Percentiles rank a stretch among this genome's conserved stretches.
Evolutionary conservation across 2,113 vertebrate genomes (phyloP).

Genomic region (Semnopithecus entellus): DNA sequence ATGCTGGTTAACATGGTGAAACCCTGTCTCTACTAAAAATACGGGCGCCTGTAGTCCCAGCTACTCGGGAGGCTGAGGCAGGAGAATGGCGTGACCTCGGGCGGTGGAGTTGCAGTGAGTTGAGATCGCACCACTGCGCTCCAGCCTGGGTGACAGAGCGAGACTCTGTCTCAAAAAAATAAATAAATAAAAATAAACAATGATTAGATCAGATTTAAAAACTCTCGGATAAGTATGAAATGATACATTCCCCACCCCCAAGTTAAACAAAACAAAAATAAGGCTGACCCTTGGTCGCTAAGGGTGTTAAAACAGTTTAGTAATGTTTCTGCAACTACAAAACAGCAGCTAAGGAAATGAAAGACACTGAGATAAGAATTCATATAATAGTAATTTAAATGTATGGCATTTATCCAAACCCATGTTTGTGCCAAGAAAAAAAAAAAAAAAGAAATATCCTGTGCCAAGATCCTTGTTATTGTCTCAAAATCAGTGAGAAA

Average conservation of each 20-base stretch:
- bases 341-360: constrained; percentile 37
- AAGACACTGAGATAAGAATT: constrained; percentile 48
- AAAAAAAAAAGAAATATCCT: background rate
- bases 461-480: constrained; percentile 27
- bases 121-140: no score
- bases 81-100: no score
- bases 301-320: constrained; percentile 28
- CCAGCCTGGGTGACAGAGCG: no score
- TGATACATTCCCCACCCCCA: background rate
- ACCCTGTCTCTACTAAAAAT: no score
- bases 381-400: constrained; percentile 40
- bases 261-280: constrained; percentile 49
- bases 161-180: no score
- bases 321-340: constrained; percentile 48
- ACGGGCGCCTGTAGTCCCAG: no score
- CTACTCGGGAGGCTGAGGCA: no score
- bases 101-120: no score
- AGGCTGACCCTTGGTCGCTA: background rate
- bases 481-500: constrained; percentile 9
- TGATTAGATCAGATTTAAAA: background rate
- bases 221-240: background rate
- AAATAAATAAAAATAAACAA: constrained; percentile 17
- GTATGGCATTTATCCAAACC: constrained; percentile 43
- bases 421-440: background rate
- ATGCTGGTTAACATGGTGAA: no score